A percentile compares a stretch with the other conserved stretches of the same genome.
These are phyloP conservation scores for Phylloscopus collybita DNA, from an alignment of 2,797 vertebrate genomes.

Conservation along the genomic window DNA sequence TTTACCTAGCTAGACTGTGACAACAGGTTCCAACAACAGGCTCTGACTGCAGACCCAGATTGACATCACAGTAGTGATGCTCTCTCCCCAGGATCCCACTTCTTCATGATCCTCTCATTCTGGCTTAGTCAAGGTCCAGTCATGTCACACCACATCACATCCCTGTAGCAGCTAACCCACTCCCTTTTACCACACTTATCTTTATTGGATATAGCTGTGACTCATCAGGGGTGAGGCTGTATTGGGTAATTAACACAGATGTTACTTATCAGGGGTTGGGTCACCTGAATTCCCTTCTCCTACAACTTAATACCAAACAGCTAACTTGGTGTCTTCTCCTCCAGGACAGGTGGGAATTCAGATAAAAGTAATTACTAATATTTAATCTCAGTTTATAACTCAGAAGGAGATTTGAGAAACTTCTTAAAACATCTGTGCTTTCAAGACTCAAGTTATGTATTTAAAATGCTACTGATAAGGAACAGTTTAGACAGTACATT, in stretches of 20 bases:
- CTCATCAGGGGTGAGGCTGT: background rate
- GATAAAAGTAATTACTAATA: background rate
- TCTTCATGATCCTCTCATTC: background rate
- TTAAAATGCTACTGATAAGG: background rate
- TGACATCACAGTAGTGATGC: background rate
- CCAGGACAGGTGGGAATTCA: background rate
- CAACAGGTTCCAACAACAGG: background rate
- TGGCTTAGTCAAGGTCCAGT: background rate
- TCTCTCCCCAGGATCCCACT: background rate
- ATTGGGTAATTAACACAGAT: background rate
- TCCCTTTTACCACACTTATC: background rate
- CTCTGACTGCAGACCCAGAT: background rate
- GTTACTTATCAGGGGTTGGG: background rate
- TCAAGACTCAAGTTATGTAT: background rate
- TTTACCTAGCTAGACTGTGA: background rate
- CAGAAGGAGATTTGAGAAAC: background rate
- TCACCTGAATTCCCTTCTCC: background rate
- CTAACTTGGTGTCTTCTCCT: background rate
- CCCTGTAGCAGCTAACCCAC: background rate
- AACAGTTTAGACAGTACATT: background rate
- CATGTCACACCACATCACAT: no score
- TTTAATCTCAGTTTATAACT: background rate
- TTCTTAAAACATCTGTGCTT: background rate
- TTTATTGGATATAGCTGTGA: background rate
- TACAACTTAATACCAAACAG: background rate